These are phyloP conservation scores for Euspilapteryx auroguttella DNA, from an alignment of 2,888 invertebrate species.

Conservation along the genomic window DNA sequence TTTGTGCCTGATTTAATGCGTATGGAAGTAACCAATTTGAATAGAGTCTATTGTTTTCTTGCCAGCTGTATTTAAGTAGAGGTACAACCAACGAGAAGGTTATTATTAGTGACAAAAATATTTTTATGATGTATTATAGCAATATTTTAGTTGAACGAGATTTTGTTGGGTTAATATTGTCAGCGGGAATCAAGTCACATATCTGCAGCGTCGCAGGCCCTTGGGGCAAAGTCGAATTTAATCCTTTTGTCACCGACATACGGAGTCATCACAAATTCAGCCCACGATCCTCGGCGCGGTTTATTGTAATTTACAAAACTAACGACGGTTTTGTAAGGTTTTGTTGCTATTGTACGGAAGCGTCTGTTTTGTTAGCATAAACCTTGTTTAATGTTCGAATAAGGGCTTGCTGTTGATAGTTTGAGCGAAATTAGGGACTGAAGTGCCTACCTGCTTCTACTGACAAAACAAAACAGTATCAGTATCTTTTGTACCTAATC, in stretches of 20 bases:
- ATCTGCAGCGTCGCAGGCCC: constrained; percentile 20
- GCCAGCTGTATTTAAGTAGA: too few species aligned
- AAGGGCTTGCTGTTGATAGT: too few species aligned
- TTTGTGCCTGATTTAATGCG: constrained; percentile 26
- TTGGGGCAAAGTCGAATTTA: constrained; percentile 19
- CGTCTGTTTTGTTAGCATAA: constrained; percentile 42
- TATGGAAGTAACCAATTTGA: too few species aligned
- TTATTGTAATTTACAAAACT: constrained; percentile 58
- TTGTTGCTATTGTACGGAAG: constrained; percentile 35
- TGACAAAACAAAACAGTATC: too few species aligned
- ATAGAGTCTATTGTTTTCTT: too few species aligned
- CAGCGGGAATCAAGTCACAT: constrained; percentile 8
- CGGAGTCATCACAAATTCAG: constrained; percentile 40
- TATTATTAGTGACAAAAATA: too few species aligned
- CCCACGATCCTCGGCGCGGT: constrained; percentile 45
- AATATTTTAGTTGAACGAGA: neutral
- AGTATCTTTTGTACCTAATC: too few species aligned
- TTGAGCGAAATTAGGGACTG: too few species aligned
- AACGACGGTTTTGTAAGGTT: constrained; percentile 23
- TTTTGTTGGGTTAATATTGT: neutral
- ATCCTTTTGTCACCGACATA: constrained; percentile 39
- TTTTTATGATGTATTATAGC: too few species aligned
- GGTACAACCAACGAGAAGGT: too few species aligned
- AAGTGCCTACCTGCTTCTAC: too few species aligned
- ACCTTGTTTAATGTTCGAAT: too few species aligned